phyloP scores from a whole-genome alignment of 2,888 invertebrate species.

The Galeruca laticollis region DNA sequence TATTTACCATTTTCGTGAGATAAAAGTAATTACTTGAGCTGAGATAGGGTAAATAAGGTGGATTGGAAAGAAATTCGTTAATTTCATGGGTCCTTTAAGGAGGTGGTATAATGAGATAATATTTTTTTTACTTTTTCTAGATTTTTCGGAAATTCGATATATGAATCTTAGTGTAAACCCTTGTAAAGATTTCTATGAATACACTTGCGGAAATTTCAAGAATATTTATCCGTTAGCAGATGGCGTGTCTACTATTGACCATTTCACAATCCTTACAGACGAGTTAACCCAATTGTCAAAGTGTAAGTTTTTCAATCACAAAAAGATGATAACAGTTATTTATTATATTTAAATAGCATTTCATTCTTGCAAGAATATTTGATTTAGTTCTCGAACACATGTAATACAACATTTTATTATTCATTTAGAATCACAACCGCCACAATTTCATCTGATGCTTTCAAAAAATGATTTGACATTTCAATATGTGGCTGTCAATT shows the following conservation, averaged over 20 bases:
- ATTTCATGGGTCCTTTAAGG: no score
- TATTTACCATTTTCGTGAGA: no score
- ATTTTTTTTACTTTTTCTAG: neutral
- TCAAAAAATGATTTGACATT: no score
- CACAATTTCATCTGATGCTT: no score
- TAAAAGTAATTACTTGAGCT: neutral
- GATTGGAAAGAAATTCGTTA: neutral
- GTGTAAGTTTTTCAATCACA: constrained; percentile 53
- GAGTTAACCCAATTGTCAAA: constrained; percentile 58
- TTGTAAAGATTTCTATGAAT: constrained; percentile 68
- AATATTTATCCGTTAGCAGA: constrained; percentile 63
- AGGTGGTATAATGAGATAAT: neutral
- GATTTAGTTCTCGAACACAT: no score
- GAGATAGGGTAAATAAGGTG: neutral
- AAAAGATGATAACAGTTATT: no score
- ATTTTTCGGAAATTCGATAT: constrained; percentile 46
- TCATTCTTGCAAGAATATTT: no score
- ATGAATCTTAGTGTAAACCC: constrained; percentile 64
- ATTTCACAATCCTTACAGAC: constrained; percentile 64
- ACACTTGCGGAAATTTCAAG: constrained; percentile 67
- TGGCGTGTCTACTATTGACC: constrained; percentile 59
- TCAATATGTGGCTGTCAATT: no score
- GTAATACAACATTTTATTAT: no score
- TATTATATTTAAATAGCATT: no score
- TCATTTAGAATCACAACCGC: no score